Base-by-base conservation (phyloP, 2,888 invertebrate genomes). In the Volucella zonaria region DNA sequence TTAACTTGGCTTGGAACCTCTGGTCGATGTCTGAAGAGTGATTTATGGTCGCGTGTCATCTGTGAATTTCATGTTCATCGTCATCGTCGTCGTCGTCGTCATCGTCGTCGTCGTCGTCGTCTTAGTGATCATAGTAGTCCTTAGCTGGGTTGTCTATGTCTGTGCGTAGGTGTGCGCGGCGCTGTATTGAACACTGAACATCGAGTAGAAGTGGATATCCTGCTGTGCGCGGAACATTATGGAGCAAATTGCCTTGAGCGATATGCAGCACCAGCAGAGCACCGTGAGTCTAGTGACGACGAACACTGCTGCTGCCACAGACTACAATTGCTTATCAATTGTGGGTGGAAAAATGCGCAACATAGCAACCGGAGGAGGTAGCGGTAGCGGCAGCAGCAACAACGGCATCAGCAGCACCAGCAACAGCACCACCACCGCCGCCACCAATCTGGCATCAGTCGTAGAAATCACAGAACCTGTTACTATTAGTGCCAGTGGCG, bases 1-100 rank as follows among this genome's bases (percentile, higher is more conserved):
- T 31, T 31, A 6, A 31, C 31, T 31, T 31, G 31, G 31, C 31
- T 31, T 31, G 31, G 51, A 61, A n/a, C 71, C 75, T 14, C n/a
- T 66, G 66, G 14, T 90, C 90, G 90, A 90, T 91, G 92, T 91
- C 91, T 90, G 90, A 89, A 88, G 88, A 89, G 91, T 92, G 91
- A 91, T 91, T 91, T 91, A 91, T 91, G 91, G 90, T 91, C 91
- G 91, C 91, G 91, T 91, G 91, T 90, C 91, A 89, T 90, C 90
- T 91, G 90, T 89, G 89, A 90, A 90, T 89, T 90, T 90, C 90
- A 90, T 90, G 90, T 89, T 88, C 88, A 86, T 86, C 87, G 80
- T 88, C 86, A 82, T 87, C 82, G 87, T 77, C 80, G 78, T 76
- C 45, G 42, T 47, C n/a, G 66, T 66, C 18, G 18, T 18, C 18